phyloP scores from a whole-genome alignment of 1,140 invertebrate genomes.

The Acromyrmex echinatior region DNA sequence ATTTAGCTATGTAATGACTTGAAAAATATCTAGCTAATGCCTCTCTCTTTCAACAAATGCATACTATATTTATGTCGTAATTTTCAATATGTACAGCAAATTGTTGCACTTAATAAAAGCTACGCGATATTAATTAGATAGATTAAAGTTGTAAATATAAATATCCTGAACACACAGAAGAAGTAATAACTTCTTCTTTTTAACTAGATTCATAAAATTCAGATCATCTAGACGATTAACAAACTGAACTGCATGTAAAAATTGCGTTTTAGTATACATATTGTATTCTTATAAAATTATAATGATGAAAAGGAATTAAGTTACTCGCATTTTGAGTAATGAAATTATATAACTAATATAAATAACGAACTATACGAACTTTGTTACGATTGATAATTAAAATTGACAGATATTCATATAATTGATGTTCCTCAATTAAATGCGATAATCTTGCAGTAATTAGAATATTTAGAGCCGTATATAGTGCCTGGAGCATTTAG shows the following conservation, averaged over 20 bases:
- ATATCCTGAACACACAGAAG: not conserved
- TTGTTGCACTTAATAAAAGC: slow-evolving; percentile 12
- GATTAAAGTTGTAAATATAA: not conserved
- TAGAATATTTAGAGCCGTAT: slow-evolving; percentile 71
- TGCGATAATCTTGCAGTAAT: slow-evolving; percentile 59
- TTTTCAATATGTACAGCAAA: not conserved
- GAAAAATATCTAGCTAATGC: slow-evolving; percentile 14
- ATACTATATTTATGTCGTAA: not conserved
- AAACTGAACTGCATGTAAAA: not conserved
- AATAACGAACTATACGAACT: not conserved
- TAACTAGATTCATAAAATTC: not conserved
- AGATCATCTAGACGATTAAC: not conserved
- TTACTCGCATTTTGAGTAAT: slow-evolving; percentile 8
- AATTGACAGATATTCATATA: not conserved
- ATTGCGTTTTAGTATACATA: not conserved
- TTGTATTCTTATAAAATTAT: not conserved
- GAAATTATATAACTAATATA: not conserved
- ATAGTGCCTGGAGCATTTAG: slow-evolving; percentile 69
- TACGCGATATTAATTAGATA: not conserved
- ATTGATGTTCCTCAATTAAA: slow-evolving; percentile 14
- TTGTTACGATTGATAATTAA: not conserved
- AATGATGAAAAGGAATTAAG: not conserved
- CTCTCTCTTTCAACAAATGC: not conserved
- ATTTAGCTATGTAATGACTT: slow-evolving; percentile 48
- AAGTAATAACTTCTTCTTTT: not conserved